phyloP scores from a whole-genome alignment of 2,797 vertebrate genomes.

The Leucoraja ocellata region DNA sequence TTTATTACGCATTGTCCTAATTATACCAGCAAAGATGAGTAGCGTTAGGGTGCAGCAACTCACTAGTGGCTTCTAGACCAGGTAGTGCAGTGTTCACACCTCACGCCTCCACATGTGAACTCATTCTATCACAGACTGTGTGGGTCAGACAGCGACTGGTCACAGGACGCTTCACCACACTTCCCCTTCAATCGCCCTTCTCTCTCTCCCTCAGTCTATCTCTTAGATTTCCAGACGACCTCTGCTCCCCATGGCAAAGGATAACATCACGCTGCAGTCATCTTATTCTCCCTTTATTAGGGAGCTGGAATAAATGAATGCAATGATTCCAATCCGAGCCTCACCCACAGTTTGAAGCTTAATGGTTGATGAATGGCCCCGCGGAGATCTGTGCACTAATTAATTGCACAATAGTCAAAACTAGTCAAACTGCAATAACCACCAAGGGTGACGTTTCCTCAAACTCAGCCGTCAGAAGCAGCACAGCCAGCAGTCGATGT shows the following conservation, averaged over 20 bases:
- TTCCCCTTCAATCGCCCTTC: background rate
- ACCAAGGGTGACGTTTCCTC: background rate
- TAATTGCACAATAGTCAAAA: background rate
- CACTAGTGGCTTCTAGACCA: background rate
- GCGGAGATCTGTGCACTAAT: background rate
- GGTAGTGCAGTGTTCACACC: background rate
- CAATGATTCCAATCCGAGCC: background rate
- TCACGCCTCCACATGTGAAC: background rate
- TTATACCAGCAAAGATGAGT: background rate
- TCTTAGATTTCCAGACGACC: background rate
- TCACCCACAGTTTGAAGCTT: background rate
- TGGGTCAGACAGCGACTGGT: background rate
- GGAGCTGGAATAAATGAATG: slow-evolving; percentile 4
- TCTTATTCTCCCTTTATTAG: slow-evolving; percentile 2
- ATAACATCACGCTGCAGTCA: slow-evolving; percentile 18
- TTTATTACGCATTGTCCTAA: background rate
- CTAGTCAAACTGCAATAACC: background rate
- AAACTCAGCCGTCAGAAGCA: background rate
- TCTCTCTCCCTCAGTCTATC: slow-evolving; percentile 24
- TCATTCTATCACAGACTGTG: background rate
- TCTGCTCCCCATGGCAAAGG: background rate
- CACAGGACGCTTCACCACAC: background rate
- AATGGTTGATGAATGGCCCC: background rate
- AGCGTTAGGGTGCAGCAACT: background rate
- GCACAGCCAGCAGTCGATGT: background rate